Conservation (phyloP, 2,888 invertebrate genomes). For the Diaprepes abbreviatus region DNA sequence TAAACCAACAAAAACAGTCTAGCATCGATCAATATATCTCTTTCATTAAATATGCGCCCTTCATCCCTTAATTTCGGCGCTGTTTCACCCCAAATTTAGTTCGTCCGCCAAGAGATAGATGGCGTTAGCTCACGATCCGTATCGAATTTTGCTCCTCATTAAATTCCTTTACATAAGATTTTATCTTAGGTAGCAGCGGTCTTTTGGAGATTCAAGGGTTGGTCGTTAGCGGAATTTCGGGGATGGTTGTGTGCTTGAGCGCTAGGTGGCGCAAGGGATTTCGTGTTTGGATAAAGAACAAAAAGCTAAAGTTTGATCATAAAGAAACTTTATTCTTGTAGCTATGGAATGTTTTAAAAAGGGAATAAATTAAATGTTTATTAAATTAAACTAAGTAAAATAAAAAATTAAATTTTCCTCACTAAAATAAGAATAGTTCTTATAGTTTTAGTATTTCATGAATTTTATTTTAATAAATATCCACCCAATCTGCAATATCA, state of each 20-base stretch:
- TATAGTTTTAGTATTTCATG: no score
- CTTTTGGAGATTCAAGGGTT: conserved; percentile 18
- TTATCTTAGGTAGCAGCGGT: conserved; percentile 5
- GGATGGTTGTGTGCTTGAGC: background rate
- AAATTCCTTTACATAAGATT: conserved; percentile 16
- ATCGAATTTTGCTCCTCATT: conserved; percentile 30
- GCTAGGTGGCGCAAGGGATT: conserved; percentile 15
- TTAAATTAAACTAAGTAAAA: no score
- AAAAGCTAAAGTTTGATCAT: no score
- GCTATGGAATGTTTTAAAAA: no score
- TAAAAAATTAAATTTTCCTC: no score
- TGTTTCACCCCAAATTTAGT: conserved; percentile 59
- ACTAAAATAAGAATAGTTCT: no score
- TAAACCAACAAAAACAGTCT: background rate
- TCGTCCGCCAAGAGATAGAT: conserved; percentile 59
- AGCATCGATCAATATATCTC: background rate
- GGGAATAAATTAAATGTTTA: no score
- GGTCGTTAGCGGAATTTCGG: conserved; percentile 16
- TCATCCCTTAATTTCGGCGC: conserved; percentile 60
- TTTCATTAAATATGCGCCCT: conserved; percentile 44
- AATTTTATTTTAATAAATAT: no score
- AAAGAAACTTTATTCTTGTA: no score
- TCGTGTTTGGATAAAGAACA: background rate
- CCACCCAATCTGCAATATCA: no score
- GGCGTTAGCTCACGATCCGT: conserved; percentile 43